A percentile compares a stretch with the other conserved stretches of the same genome.
Evolutionary conservation across 2,113 vertebrate species (phyloP).

Genomic region (Ginglymostoma cirratum): DNA sequence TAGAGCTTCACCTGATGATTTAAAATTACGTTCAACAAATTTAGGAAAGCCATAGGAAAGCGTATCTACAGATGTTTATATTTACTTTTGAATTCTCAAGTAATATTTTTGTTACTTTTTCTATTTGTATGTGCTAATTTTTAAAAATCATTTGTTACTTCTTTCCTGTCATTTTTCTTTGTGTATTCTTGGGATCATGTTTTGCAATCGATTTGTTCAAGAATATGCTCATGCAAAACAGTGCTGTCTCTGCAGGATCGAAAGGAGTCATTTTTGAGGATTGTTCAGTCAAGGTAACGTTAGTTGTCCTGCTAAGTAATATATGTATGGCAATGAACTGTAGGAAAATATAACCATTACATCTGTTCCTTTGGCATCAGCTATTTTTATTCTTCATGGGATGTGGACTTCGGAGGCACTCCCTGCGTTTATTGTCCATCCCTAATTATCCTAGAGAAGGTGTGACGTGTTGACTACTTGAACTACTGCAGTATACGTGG

Average conservation of each 20-base stretch:
- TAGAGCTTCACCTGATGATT: neutral
- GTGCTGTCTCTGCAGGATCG: neutral
- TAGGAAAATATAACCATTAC: neutral
- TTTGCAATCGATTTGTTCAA: neutral
- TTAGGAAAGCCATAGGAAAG: neutral
- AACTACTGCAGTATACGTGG: no score
- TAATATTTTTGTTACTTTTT: neutral
- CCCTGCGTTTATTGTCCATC: no score
- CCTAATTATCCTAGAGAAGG: no score
- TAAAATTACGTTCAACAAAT: neutral
- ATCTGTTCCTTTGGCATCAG: neutral
- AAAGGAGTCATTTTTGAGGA: neutral
- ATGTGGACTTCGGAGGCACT: no score
- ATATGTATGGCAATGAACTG: neutral
- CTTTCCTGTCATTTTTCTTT: neutral
- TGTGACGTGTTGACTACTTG: no score
- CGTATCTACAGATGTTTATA: neutral
- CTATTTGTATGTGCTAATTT: slow-evolving; percentile 9
- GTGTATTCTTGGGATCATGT: neutral
- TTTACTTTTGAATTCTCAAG: slow-evolving; percentile 14
- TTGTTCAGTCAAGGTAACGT: neutral
- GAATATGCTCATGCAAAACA: neutral
- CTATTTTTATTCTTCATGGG: no score
- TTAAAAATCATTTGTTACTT: neutral
- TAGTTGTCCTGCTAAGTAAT: neutral